Conservation (phyloP, 1,140 invertebrate genomes). For the Rhyacophila brunnea region DNA sequence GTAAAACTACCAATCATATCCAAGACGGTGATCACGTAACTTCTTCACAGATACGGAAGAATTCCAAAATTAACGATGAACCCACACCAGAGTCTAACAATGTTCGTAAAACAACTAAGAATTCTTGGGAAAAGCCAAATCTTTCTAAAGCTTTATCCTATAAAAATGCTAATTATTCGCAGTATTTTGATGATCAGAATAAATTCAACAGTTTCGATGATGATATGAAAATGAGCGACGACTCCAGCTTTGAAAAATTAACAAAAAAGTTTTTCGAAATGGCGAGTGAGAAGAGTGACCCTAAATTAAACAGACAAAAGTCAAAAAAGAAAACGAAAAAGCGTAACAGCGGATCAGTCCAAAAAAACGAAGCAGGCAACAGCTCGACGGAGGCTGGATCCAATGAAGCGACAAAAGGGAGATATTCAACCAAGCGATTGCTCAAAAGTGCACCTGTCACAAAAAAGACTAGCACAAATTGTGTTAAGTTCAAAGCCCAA, state of each 20-base stretch:
- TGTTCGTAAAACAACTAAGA: too few relatives aligned
- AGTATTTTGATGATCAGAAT: neutral
- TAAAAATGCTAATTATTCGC: too few relatives aligned
- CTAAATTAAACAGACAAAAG: conserved; percentile 4
- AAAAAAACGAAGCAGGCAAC: conserved; percentile 12
- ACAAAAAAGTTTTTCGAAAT: conserved; percentile 13
- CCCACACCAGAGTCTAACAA: too few relatives aligned
- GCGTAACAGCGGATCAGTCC: neutral
- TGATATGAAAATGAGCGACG: neutral
- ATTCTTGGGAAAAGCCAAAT: too few relatives aligned
- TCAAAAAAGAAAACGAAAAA: conserved; percentile 22
- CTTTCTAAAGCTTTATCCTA: neutral
- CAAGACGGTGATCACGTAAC: neutral
- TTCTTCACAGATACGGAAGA: neutral
- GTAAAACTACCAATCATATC: neutral
- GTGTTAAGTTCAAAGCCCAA: conserved; percentile 31
- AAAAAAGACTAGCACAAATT: conserved; percentile 8
- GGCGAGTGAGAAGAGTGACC: neutral
- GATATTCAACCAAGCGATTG: conserved; percentile 4
- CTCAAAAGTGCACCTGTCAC: conserved; percentile 20
- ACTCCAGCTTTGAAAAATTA: conserved; percentile 6
- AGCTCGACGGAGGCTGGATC: conserved; percentile 15
- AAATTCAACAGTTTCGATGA: neutral
- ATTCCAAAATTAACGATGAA: neutral
- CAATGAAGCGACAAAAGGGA: conserved; percentile 10